A percentile compares a stretch with the other conserved stretches of the same genome.
Conservation (phyloP, 2,797 vertebrate species). For the Sebastes vulpes region DNA sequence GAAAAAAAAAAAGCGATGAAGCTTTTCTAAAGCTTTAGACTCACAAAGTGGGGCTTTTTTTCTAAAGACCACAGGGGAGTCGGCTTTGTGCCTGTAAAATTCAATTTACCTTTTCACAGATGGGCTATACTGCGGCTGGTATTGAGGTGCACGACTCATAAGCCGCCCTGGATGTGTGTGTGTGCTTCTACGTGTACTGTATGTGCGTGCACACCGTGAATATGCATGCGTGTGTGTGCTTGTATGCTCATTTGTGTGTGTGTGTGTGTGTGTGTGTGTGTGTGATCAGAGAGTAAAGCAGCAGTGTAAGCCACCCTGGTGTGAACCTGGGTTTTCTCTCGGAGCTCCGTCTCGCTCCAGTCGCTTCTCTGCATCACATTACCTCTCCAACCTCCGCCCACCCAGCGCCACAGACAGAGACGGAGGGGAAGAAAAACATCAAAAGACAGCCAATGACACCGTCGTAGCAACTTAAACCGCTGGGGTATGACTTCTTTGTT, state of each 20-base stretch:
- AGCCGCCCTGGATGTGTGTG: constrained; percentile 49
- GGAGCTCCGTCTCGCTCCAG: constrained; percentile 73
- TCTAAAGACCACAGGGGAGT: constrained; percentile 75
- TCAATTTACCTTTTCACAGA: constrained; percentile 84
- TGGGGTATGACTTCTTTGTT: constrained; percentile 44
- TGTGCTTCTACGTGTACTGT: neutral
- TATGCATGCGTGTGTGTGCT: constrained; percentile 5
- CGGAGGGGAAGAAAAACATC: constrained; percentile 31
- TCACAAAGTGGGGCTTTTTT: constrained; percentile 76
- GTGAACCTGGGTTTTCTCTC: constrained; percentile 66
- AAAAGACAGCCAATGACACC: constrained; percentile 48
- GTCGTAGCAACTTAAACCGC: constrained; percentile 35
- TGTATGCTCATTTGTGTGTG: too few relatives aligned
- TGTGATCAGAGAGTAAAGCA: constrained; percentile 24
- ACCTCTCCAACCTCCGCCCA: constrained; percentile 72
- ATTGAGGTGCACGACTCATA: constrained; percentile 61
- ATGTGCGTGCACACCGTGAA: constrained; percentile 8
- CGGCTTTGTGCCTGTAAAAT: constrained; percentile 83
- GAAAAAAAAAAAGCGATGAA: constrained; percentile 44
- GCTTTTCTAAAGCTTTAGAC: constrained; percentile 79
- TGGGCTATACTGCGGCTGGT: constrained; percentile 62
- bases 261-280: constrained; percentile 25
- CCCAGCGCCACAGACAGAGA: constrained; percentile 36
- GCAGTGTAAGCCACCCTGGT: constrained; percentile 65
- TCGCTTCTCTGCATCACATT: constrained; percentile 79